Base-by-base conservation (phyloP, 2,888 invertebrate species). In the Spicauda simplicius region DNA sequence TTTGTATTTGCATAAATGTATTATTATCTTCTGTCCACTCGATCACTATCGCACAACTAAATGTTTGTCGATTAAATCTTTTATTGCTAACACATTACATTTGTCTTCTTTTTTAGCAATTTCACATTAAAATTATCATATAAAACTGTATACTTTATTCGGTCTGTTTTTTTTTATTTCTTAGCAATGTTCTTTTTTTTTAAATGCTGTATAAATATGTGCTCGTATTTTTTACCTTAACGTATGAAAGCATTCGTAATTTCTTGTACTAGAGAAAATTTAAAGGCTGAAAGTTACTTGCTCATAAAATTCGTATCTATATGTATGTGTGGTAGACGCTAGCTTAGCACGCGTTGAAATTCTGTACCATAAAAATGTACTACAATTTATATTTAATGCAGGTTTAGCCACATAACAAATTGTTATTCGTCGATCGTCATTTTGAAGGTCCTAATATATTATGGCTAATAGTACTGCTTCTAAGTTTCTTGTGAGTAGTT, bases 271-370 rank as follows among this genome's bases (percentile, higher is more conserved):
- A 16, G 50, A 16, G 50, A 37, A 64, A 64, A 50, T 76, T 64
- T 64, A 74, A 84, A 85, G 85, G 80, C 83, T 85, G 82, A 85
- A 77, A 71, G 74, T 75, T 76, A 73, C 70, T 84, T 84, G 84
- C 83, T 86, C 85, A 84, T 77, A 68, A 65, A n/a, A 68, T 73
- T 72, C 66, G 58, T 70, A 68, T 67, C 11, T 63, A 67, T 70
- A 57, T 62, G 57, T 58, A 70, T 63, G 66, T 71, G 41, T 41
- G 41, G 14, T 72, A 55, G 62, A 72, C 71, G 60, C 68, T 33
- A 56, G 56, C 64, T 64, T 64, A 57, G 57, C 19, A 50, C 63
- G 63, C 63, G 63, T 63, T 63, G 20, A 18, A 57, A 12, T 58
- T 41, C 14, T 45, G 10, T 19, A 18, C 25, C 18, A 50, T 0